Percentiles rank a stretch among this genome's conserved stretches.
These are phyloP conservation scores for Platysteira castanea DNA, from an alignment of 2,113 vertebrate genomes.

Conservation along the genomic window DNA sequence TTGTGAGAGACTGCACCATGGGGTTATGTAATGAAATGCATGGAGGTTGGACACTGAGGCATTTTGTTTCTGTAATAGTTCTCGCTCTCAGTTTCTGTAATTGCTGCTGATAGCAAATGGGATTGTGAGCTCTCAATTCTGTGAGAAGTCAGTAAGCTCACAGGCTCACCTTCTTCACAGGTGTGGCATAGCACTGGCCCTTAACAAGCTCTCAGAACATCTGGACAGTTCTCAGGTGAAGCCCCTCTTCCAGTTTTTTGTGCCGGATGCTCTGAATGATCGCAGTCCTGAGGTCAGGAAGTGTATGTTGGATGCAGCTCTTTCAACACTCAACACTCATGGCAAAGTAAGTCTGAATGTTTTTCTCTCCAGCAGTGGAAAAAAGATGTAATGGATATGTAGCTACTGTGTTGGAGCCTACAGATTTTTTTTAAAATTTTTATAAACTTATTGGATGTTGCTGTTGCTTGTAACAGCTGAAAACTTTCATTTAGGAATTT, in stretches of 20 bases:
- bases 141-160: neutral
- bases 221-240: constrained; percentile 90
- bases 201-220: constrained; percentile 92
- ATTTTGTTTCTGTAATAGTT: neutral
- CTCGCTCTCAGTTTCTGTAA: neutral
- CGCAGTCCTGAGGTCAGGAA: constrained; percentile 90
- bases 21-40: neutral
- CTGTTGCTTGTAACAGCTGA: neutral
- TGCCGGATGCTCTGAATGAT: constrained; percentile 96
- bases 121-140: neutral
- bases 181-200: constrained; percentile 92
- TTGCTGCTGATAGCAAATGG: neutral
- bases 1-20: neutral
- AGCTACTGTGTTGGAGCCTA: neutral
- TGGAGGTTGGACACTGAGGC: neutral
- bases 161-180: constrained; percentile 56
- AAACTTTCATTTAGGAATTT: neutral
- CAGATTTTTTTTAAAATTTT: neutral
- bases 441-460: neutral
- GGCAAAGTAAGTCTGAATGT: constrained; percentile 82
- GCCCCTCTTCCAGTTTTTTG: constrained; percentile 95
- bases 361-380: neutral
- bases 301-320: constrained; percentile 94
- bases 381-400: neutral
- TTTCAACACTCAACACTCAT: constrained; percentile 91